Percentiles rank a stretch among this genome's conserved stretches.
phyloP scores from a whole-genome alignment of 1,140 invertebrate genomes.

The Xylocopa sonorina region DNA sequence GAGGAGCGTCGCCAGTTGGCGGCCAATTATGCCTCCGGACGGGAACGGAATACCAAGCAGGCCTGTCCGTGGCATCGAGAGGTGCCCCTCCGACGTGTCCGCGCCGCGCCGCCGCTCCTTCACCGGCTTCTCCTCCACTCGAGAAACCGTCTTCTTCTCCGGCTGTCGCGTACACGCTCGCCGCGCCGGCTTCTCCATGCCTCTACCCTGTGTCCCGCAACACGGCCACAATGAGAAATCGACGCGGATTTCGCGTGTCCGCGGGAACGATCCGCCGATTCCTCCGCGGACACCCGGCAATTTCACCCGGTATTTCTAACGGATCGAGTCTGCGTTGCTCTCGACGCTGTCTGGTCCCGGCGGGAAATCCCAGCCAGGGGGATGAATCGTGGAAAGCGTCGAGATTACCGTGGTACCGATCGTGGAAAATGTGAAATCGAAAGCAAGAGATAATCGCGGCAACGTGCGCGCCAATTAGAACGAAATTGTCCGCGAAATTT shows the following conservation, averaged over 20 bases:
- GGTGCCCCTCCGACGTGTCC: slow-evolving; percentile 43
- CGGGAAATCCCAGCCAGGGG: too few relatives aligned
- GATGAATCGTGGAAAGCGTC: too few relatives aligned
- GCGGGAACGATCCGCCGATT: neutral
- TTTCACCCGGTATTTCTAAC: neutral
- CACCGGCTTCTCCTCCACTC: slow-evolving; percentile 20
- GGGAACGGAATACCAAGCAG: slow-evolving; percentile 80
- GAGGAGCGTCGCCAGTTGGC: slow-evolving; percentile 78
- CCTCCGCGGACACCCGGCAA: too few relatives aligned
- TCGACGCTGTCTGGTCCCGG: too few relatives aligned
- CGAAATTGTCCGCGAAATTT: neutral
- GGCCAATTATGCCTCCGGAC: slow-evolving; percentile 80
- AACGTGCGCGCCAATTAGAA: neutral
- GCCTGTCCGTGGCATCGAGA: slow-evolving; percentile 66
- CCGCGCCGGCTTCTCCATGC: neutral
- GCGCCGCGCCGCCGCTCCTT: slow-evolving; percentile 24
- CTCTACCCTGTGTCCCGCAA: neutral
- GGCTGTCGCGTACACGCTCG: neutral
- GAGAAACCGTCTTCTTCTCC: slow-evolving; percentile 4
- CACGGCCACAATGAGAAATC: slow-evolving; percentile 10
- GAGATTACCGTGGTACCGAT: too few relatives aligned
- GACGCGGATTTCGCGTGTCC: neutral
- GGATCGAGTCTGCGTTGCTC: too few relatives aligned
- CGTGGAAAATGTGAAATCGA: too few relatives aligned
- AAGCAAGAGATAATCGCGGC: neutral